These are phyloP conservation scores for Peromyscus californicus DNA, from an alignment of 2,113 vertebrate genomes.

Conservation along the genomic window DNA sequence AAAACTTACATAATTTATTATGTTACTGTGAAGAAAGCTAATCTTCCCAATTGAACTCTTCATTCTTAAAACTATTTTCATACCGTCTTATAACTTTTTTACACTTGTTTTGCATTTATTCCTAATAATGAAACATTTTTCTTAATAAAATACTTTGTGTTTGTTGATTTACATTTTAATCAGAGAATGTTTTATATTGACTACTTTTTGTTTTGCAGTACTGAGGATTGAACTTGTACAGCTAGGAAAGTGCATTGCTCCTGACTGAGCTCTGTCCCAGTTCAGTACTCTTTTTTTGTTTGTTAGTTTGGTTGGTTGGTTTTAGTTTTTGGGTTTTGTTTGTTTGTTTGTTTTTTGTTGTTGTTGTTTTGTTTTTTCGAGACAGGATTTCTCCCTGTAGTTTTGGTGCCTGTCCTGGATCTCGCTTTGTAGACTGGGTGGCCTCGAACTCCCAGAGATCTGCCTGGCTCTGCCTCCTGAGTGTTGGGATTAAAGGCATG, in stretches of 20 bases:
- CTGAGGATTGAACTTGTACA: not conserved
- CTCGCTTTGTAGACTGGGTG: too few species aligned
- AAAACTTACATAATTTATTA: constrained; percentile 29
- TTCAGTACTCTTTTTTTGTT: too few species aligned
- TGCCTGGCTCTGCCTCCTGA: too few species aligned
- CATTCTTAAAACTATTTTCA: not conserved
- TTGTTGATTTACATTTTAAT: not conserved
- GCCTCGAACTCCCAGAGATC: too few species aligned
- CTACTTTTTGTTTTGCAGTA: not conserved
- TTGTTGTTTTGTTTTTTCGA: too few species aligned
- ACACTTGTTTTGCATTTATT: not conserved
- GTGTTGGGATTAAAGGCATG: too few species aligned
- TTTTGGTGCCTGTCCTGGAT: too few species aligned
- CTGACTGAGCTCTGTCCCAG: too few species aligned
- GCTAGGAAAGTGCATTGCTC: not conserved
- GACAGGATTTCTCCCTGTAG: too few species aligned
- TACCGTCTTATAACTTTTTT: not conserved
- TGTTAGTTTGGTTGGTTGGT: too few species aligned
- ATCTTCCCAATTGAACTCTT: not conserved
- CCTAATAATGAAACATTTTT: constrained; percentile 48
- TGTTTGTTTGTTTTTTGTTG: too few species aligned
- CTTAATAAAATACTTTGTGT: not conserved
- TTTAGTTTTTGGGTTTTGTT: too few species aligned
- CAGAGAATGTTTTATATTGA: not conserved
- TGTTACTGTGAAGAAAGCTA: not conserved